Evolutionary conservation across 2,888 invertebrate species (phyloP), one percentile per base, ranked within the genome.

Genomic region (Caenorhabditis panamensis): DNA sequence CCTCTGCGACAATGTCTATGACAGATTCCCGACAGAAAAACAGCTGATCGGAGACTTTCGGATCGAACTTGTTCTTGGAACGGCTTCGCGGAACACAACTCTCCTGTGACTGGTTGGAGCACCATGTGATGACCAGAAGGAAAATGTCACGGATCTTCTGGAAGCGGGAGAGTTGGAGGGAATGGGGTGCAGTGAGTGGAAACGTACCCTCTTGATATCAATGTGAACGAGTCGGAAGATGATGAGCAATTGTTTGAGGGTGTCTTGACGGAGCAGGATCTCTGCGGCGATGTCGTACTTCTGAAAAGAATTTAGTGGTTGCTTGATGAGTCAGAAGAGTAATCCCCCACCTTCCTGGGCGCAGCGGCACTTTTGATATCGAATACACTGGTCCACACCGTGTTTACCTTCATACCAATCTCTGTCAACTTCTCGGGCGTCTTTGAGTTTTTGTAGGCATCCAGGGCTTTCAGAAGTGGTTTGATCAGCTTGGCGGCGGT

Each of bases 141-240:
- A 51, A 26, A 1, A 79, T 41, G 22, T 79, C 79, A 2, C 79
- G 71, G 24, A 79, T 79, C 56, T 79, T 79, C 77, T 76, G 54
- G 37, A 16, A 36, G 20, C 11, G n/a, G 9, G 16, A 13, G 13
- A 53, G 9, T 31, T 6, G 4, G 31, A 9, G 9, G 31, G 9
- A 31, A 31, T 31, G 9, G 31, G 31, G 31, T 4, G 9, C 4
- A 31, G 9, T 31, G 5, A 6, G 4, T 4, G 31, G 31, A 24
- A 22, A 20, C 24, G 16, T 16, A 72, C 72, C 61, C 49, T 28
- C 37, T 67, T 71, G 0, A 31, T n/a, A 20, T 78, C 78, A 2
- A 54, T 24, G 0, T 51, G 54, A 4, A 54, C 44, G 0, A n/a
- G 3, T 16, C 59, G 16, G 22, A 78, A 66, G 11, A 26, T 62